A percentile compares a stretch with the other conserved stretches of the same genome.
These are phyloP conservation scores for Stylophora pistillata DNA, from an alignment of 64 coral and sea anemone species.

Conservation along the genomic window DNA sequence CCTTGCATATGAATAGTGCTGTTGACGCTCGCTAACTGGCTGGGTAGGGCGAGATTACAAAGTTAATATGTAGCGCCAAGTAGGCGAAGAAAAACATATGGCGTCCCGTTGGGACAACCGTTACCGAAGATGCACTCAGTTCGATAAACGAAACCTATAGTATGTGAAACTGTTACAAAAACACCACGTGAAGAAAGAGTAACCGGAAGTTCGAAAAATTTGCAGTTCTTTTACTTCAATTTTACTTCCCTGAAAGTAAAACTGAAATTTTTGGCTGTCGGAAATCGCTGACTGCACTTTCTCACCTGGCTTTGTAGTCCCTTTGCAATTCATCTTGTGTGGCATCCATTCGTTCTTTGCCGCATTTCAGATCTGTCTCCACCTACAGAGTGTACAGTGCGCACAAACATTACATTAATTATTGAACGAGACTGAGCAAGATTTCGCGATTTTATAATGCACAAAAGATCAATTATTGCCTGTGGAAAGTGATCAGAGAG, in stretches of 20 bases:
- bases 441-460: background rate
- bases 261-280: background rate
- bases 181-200: background rate
- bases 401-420: background rate
- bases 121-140: too few relatives aligned
- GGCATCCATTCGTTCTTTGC: constrained; percentile 25
- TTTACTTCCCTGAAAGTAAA: too few relatives aligned
- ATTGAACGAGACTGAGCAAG: background rate
- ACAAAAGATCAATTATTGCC: constrained; percentile 8
- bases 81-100: background rate
- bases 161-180: constrained; percentile 1
- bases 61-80: too few relatives aligned
- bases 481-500: too few relatives aligned
- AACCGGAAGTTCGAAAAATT: background rate
- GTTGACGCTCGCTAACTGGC: background rate
- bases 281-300: background rate
- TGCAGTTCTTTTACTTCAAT: too few relatives aligned
- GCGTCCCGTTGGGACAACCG: background rate
- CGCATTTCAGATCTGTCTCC: constrained; percentile 39
- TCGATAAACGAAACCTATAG: too few relatives aligned
- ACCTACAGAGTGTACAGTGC: constrained; percentile 10
- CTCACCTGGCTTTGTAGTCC: constrained; percentile 45
- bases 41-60: background rate
- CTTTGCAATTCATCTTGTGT: constrained; percentile 41
- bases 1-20: background rate